Evolutionary conservation across 2,888 invertebrate species (phyloP), one percentile per base, ranked within the genome.

Genomic region (Crioceris asparagi): DNA sequence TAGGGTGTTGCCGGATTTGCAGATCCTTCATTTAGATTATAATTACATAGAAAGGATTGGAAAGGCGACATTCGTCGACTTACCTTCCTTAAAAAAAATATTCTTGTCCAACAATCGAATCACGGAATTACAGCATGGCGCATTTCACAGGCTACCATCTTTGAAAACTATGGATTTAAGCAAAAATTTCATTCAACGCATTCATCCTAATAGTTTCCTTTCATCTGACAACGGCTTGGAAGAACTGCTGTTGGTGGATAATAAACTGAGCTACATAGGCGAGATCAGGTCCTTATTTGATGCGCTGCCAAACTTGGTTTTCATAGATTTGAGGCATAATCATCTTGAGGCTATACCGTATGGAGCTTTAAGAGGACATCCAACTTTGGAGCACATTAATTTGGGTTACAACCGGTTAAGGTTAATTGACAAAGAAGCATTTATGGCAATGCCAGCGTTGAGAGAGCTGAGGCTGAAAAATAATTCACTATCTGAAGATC

Each of bases 201-300:
- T 90, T 34, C 86, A 87, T 50, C 82, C 85, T 0, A 83, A 86
- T 59, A 83, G 86, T 38, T 83, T 88, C 61, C 62, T 83, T 11
- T 83, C 80, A 54, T 78, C 79, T 1, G 77, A 78, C 3, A 80
- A 77, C 51, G 78, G 79, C 2, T 70, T 88, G 17, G 84, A 90
- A 59, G 85, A 84, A 55, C 62, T 90, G 4, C 79, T 76, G 62
- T 67, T 88, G 19, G 76, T 81, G 35, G 74, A 81, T 45, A 87
- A 88, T 57, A 75, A 82, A 56, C 76, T 90, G 14, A 75, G 74
- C 49, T 79, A 83, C 49, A 75, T 85, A 35, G 75, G 75, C 10
- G 85, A 84, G 54, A 62, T 88, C 38, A 68, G 82, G 46, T 76
- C 85, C 0, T 63, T 88, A 38, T 63, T 88, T 12, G 83, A 85